These are phyloP conservation scores for Clitarchus hookeri DNA, from an alignment of 2,888 invertebrate species.

Conservation along the genomic window DNA sequence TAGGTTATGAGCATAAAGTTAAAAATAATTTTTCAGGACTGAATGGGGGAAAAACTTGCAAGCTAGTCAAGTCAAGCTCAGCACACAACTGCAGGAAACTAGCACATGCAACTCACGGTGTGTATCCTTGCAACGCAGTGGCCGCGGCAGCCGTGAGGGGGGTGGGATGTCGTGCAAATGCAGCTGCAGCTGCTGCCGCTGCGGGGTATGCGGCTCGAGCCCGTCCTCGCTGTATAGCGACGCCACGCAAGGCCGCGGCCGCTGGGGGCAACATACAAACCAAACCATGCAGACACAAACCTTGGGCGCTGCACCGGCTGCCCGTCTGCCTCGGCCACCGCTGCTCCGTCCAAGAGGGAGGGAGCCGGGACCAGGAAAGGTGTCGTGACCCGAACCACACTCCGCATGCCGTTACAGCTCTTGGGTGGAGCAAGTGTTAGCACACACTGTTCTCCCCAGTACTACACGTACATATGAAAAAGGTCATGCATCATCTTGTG, in stretches of 20 bases:
- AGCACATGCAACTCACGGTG: slow-evolving; percentile 75
- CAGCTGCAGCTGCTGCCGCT: slow-evolving; percentile 75
- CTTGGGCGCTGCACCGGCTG: background rate
- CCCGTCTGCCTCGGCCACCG: slow-evolving; percentile 8
- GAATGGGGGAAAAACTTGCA: too few species aligned
- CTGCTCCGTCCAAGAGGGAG: background rate
- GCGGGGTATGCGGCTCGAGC: slow-evolving; percentile 67
- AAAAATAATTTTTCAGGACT: too few species aligned
- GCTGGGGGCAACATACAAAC: slow-evolving; percentile 49
- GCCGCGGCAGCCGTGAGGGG: slow-evolving; percentile 72
- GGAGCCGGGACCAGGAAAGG: background rate
- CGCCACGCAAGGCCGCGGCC: slow-evolving; percentile 82
- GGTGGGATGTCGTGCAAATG: slow-evolving; percentile 67
- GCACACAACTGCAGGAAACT: background rate
- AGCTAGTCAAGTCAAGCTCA: too few species aligned
- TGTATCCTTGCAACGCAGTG: slow-evolving; percentile 83
- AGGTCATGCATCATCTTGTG: slow-evolving; percentile 20
- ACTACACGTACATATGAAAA: background rate
- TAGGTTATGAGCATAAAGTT: too few species aligned
- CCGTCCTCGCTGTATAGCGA: slow-evolving; percentile 80
- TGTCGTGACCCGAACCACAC: background rate
- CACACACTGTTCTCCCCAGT: background rate
- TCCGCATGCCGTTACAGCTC: slow-evolving; percentile 20
- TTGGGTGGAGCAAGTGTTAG: slow-evolving; percentile 12
- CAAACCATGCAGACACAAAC: slow-evolving; percentile 31